phyloP scores from a whole-genome alignment of 2,113 vertebrate species.

The Etia nguti region DNA sequence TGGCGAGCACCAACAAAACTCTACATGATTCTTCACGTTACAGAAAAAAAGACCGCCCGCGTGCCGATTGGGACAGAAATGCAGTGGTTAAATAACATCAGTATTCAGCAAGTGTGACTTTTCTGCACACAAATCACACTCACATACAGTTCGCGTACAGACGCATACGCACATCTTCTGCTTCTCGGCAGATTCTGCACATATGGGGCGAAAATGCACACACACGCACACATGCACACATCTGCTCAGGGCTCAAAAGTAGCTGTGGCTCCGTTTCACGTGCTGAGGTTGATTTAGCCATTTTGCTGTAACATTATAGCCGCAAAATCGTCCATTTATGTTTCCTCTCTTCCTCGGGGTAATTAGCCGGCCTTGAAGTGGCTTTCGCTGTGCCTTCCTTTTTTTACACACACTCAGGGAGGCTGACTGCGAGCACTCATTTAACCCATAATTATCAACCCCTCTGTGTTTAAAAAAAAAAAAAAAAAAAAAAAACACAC shows the following conservation, averaged over 20 bases:
- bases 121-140: not conserved
- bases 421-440: constrained; percentile 66
- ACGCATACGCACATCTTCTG: not conserved
- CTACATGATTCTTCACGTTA: not conserved
- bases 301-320: constrained; percentile 61
- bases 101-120: not conserved
- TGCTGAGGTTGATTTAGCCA: constrained; percentile 52
- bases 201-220: not conserved
- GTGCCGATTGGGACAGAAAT: not conserved
- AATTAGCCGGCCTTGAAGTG: constrained; percentile 74
- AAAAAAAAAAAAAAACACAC: constrained; percentile 23
- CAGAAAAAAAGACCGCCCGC: not conserved
- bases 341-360: constrained; percentile 68
- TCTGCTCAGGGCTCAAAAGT: constrained; percentile 40
- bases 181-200: not conserved
- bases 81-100: not conserved
- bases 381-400: constrained; percentile 64
- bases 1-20: not conserved
- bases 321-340: constrained; percentile 61
- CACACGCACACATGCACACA: not conserved
- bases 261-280: constrained; percentile 51
- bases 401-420: constrained; percentile 63
- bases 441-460: constrained; percentile 72
- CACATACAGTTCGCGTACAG: not conserved
- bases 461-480: constrained; percentile 59